A percentile compares a stretch with the other conserved stretches of the same genome.
phyloP scores from a whole-genome alignment of 2,113 vertebrate genomes.

The Xyrauchen texanus region DNA sequence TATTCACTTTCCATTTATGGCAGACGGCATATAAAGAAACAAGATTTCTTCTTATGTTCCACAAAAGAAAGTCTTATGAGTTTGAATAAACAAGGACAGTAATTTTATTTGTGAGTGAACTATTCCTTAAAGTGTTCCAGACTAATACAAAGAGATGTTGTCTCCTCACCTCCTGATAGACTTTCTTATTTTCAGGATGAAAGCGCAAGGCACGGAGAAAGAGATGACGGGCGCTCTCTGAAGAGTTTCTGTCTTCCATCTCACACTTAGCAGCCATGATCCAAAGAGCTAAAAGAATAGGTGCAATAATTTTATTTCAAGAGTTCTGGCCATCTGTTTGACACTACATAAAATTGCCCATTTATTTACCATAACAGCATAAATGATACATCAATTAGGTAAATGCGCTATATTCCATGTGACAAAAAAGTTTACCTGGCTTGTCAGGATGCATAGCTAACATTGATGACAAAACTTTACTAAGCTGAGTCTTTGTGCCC shows the following conservation, averaged over 20 bases:
- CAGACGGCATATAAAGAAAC: too few species aligned
- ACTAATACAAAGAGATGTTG: too few species aligned
- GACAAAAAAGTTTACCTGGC: conserved; percentile 78
- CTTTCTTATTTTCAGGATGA: conserved; percentile 87
- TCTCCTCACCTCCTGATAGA: conserved; percentile 88
- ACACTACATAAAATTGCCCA: too few species aligned
- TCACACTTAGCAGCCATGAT: conserved; percentile 98
- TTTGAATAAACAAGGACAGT: too few species aligned
- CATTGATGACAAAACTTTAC: conserved; percentile 89
- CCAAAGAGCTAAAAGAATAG: conserved; percentile 81
- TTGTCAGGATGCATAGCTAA: conserved; percentile 94
- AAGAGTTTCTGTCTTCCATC: conserved; percentile 88
- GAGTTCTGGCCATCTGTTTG: background rate
- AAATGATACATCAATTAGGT: too few species aligned
- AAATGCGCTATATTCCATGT: too few species aligned
- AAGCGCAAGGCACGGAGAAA: conserved; percentile 96
- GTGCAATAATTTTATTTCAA: background rate
- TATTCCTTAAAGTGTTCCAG: too few species aligned
- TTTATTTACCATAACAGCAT: too few species aligned
- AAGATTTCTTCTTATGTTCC: too few species aligned
- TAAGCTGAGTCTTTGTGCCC: conserved; percentile 83
- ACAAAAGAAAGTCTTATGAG: too few species aligned
- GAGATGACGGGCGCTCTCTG: conserved; percentile 91
- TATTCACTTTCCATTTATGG: too few species aligned
- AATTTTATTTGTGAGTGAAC: too few species aligned